These are phyloP conservation scores for Pyralis farinalis DNA, from an alignment of 2,888 invertebrate species.

Conservation along the genomic window DNA sequence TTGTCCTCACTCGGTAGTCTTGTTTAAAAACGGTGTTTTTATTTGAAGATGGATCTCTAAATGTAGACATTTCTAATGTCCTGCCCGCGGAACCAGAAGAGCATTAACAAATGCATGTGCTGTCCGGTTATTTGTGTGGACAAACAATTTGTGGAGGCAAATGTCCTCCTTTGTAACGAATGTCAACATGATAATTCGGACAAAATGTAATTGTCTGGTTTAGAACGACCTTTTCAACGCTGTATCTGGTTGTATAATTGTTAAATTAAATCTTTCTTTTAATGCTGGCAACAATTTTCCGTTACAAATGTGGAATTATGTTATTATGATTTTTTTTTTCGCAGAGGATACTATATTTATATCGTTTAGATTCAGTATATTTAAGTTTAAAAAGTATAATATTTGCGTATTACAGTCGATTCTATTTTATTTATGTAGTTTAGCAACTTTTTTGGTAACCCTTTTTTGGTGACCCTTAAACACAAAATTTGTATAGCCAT, in stretches of 20 bases:
- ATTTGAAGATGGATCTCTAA: no score
- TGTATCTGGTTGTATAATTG: conserved; percentile 6
- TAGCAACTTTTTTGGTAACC: no score
- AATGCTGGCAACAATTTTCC: conserved; percentile 6
- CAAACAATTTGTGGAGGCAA: conserved; percentile 10
- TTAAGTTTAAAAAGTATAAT: no score
- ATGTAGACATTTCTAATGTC: not conserved
- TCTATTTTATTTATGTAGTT: no score
- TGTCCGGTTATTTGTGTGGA: conserved; percentile 6
- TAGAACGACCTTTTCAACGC: conserved; percentile 11
- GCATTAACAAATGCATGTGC: conserved; percentile 3
- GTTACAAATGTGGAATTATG: conserved; percentile 2
- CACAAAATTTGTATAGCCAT: no score
- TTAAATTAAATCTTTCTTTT: conserved; percentile 8
- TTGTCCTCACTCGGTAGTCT: no score
- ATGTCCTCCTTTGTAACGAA: conserved; percentile 14
- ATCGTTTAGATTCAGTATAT: no score
- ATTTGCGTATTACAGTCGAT: no score
- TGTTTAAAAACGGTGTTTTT: no score
- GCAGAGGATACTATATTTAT: no score
- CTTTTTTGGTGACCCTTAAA: no score
- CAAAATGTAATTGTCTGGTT: conserved; percentile 10
- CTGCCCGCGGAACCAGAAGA: conserved; percentile 2
- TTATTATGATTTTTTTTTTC: conserved; percentile 2
- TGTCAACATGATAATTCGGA: conserved; percentile 14